Conservation (phyloP, 2,797 vertebrate species). For the Gastrophryne carolinensis region DNA sequence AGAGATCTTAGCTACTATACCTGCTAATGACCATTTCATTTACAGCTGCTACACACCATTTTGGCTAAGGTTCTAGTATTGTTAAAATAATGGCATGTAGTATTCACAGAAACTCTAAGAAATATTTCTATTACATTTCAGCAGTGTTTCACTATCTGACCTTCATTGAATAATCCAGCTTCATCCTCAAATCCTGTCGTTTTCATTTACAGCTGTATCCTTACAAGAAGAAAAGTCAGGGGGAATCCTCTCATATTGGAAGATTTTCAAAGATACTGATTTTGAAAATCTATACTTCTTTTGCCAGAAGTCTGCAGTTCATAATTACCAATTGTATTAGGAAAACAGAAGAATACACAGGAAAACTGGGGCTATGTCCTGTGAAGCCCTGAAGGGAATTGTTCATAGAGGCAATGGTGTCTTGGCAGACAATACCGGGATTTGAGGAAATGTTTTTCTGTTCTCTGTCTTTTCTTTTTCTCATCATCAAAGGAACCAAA, state of each 20-base stretch:
- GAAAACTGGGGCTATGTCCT: conserved; percentile 18
- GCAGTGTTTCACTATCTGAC: conserved; percentile 5
- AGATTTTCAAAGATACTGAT: conserved; percentile 25
- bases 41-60: too few species aligned
- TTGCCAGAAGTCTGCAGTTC: conserved; percentile 32
- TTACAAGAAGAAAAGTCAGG: conserved; percentile 9
- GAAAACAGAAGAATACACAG: conserved; percentile 9
- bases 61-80: too few species aligned
- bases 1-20: too few species aligned
- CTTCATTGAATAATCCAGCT: conserved; percentile 1
- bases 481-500: conserved; percentile 15
- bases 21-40: too few species aligned
- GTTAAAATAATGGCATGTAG: too few species aligned
- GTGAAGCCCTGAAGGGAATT: not conserved
- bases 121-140: conserved; percentile 3
- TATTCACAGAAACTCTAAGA: too few species aligned
- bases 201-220: conserved; percentile 30
- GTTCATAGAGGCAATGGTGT: not conserved
- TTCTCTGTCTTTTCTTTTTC: conserved; percentile 3
- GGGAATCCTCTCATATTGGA: conserved; percentile 37
- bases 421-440: conserved; percentile 32
- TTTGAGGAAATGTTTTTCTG: conserved; percentile 15
- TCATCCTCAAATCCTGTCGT: conserved; percentile 19
- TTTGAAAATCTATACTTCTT: conserved; percentile 1
- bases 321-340: conserved; percentile 25